Evolutionary conservation across 2,797 vertebrate species (phyloP), one percentile per base, ranked within the genome.

Genomic region (Sebastes goodei): DNA sequence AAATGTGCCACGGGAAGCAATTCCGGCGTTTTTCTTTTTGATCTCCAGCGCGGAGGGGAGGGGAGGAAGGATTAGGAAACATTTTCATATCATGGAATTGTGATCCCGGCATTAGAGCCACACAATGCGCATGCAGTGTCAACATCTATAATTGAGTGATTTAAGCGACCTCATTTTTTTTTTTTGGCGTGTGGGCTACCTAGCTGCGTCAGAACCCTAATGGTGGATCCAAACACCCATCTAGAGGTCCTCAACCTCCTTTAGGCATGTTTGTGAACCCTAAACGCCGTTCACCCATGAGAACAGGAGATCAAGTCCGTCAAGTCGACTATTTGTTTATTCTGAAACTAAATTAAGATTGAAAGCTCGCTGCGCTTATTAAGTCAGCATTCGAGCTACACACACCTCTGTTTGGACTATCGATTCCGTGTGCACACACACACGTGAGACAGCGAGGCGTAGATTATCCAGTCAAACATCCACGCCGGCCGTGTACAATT

Each of bases 391-490:
- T 35, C 29, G 7, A 15, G 53, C 71, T 20, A 29, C 72, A 68
- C 6, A 9, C 60, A 23, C 46, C 25, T 15, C 23, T 61, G 65
- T 71, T 78, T 86, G 71, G 46, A n/a, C 21, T 85, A 91, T 89
- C 42, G 90, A 90, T 84, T 60, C 14, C n/a, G 11, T 2, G 10
- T 0, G 3, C 10, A 23, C 68, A 35, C 69, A 42, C 66, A 57
- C 57, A 65, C 66, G 52, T n/a, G 67, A 78, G 77, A 90, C 78
- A 86, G 84, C 67, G 70, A 86, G 81, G 75, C 42, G 61, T 67
- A 86, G 84, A 92, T 94, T 91, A 94, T 89, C 87, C 84, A 89
- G 82, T 91, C 90, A 91, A 83, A 93, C 76, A 66, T 71, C 71
- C 64, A n/a, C 55, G 77, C 78, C 42, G 83, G 80, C 69, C 65